phyloP scores from a whole-genome alignment of 2,113 vertebrate species.

The Chunga burmeisteri region DNA sequence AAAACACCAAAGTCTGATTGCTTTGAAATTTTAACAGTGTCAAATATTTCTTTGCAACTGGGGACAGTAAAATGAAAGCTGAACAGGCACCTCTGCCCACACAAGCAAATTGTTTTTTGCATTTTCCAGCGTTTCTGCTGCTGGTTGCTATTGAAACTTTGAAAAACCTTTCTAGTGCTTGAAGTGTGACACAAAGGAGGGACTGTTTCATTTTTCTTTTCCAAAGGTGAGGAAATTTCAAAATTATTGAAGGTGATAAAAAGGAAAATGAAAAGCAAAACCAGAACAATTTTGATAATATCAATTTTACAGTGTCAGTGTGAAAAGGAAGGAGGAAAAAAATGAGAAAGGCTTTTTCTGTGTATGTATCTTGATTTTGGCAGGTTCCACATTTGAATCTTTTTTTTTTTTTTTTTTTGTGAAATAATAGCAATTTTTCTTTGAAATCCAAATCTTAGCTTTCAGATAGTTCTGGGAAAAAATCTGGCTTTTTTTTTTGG shows the following conservation, averaged over 20 bases:
- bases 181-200: not conserved
- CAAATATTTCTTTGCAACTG: not conserved
- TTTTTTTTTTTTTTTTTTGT: not conserved
- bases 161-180: not conserved
- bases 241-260: not conserved
- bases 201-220: not conserved
- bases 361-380: not conserved
- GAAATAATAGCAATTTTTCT: not conserved
- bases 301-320: not conserved
- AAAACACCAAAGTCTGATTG: not conserved
- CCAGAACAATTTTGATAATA: not conserved
- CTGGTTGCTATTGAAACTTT: not conserved
- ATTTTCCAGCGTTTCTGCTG: not conserved
- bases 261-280: constrained; percentile 1
- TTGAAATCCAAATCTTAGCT: not conserved
- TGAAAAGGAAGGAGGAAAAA: not conserved
- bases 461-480: not conserved
- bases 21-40: not conserved
- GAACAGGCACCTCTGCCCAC: not conserved
- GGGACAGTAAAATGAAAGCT: not conserved
- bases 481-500: not conserved
- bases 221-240: not conserved
- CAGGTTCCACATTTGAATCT: not conserved
- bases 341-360: not conserved
- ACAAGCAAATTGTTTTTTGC: not conserved